A percentile compares a stretch with the other conserved stretches of the same genome.
These are phyloP conservation scores for Pachypanchax playfairii DNA, from an alignment of 2,113 vertebrate species.

Conservation along the genomic window DNA sequence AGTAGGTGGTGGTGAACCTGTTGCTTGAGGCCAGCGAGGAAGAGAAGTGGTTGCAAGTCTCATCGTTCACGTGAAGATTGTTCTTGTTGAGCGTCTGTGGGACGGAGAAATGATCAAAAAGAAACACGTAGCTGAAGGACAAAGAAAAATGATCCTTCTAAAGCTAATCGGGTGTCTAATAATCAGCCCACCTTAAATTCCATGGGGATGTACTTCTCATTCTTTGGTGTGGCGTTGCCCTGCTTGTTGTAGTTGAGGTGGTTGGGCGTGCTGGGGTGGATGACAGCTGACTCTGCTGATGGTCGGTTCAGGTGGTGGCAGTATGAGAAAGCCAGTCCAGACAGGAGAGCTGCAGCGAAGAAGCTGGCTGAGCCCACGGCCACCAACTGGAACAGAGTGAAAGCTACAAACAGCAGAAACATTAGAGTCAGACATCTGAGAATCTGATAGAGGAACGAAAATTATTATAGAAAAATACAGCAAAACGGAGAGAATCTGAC, in stretches of 20 bases:
- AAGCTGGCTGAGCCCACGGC: conserved; percentile 90
- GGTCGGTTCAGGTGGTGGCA: conserved; percentile 89
- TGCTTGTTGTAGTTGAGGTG: conserved; percentile 90
- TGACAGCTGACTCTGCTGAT: conserved; percentile 90
- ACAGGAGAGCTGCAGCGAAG: conserved; percentile 89
- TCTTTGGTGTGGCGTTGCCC: conserved; percentile 90
- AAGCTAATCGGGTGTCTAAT: background rate
- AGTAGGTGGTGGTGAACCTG: conserved; percentile 95
- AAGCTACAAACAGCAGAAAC: conserved; percentile 85
- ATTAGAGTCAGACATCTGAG: too few species aligned
- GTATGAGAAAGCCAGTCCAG: conserved; percentile 86
- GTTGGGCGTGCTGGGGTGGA: conserved; percentile 95
- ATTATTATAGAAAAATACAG: too few species aligned
- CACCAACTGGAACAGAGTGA: conserved; percentile 90
- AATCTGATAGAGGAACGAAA: too few species aligned
- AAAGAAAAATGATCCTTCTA: background rate
- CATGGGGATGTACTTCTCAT: conserved; percentile 98
- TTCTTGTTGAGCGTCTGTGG: conserved; percentile 95
- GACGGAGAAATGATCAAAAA: background rate
- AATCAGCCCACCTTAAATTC: conserved; percentile 91
- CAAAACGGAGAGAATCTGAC: background rate
- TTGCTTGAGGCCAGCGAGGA: conserved; percentile 89
- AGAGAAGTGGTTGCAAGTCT: conserved; percentile 91
- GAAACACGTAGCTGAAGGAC: background rate
- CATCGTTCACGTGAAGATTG: conserved; percentile 90